Evolutionary conservation across 2,888 invertebrate genomes (phyloP), one percentile per base, ranked within the genome.

Genomic region (Lasioglossum figueresi): DNA sequence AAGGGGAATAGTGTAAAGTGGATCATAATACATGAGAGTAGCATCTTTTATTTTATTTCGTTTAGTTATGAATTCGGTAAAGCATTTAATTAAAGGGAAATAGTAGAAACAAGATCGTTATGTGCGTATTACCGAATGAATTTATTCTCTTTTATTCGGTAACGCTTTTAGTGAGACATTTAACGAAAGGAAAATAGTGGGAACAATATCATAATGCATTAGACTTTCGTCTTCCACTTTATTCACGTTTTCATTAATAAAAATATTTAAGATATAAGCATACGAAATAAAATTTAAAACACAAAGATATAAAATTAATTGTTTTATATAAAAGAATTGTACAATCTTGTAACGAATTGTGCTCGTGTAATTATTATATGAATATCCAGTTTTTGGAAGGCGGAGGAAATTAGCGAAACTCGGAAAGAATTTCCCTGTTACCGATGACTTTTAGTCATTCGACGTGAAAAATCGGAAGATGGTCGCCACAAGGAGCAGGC

Each of bases 381-480:
- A 16, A 4, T 19, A 19, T 6, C 6, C 48, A 48, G 48, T 19
- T 48, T 19, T 48, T 48, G 19, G 16, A 1, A 19, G 5, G 19
- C 19, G 5, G 19, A 5, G 19, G 19, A 48, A 48, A 19, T 48
- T 6, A 19, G 19, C 19, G 48, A 4, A 52, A 23, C 23, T 52
- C 8, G 2, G 23, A 52, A 8, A 27, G 27, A 59, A 59, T 59
- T 59, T 59, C 27, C 12, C 5, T n/a, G 0, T n/a, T 59, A 3
- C 12, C 59, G 27, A 59, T n/a, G n/a, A 27, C 2, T 14, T 23
- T 8, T 3, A 19, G 66, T 66, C 16, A 63, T 66, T 31, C 31
- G 16, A 34, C 19, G 34, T 19, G 34, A 66, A 90, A 79, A 88
- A 78, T 75, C 72, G 84, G 78, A 77, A 71, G 72, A 72, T 37